These are phyloP conservation scores for Spodoptera littoralis DNA, from an alignment of 2,888 invertebrate species.

Conservation along the genomic window DNA sequence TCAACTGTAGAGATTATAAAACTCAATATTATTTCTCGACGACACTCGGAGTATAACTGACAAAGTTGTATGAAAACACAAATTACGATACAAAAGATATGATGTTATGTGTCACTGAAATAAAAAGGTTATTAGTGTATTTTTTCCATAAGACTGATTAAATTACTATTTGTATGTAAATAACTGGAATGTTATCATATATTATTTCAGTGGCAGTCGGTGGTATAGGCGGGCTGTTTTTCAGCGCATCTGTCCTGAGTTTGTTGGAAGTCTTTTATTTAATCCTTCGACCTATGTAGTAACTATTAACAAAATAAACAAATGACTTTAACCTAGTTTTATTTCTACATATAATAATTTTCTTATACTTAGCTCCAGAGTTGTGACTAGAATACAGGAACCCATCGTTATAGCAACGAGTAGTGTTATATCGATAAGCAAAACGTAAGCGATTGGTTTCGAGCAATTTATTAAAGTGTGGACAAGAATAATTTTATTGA, in stretches of 20 bases:
- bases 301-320: constrained; percentile 13
- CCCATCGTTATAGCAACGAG: constrained; percentile 39
- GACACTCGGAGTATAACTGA: too few species aligned
- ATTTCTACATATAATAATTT: too few species aligned
- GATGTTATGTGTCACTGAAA: too few species aligned
- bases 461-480: neutral
- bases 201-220: constrained; percentile 89
- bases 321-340: too few species aligned
- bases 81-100: too few species aligned
- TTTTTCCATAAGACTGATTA: too few species aligned
- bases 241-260: constrained; percentile 90
- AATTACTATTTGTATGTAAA: neutral
- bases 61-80: too few species aligned
- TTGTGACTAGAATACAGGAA: constrained; percentile 1
- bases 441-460: neutral
- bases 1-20: too few species aligned
- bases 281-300: constrained; percentile 52
- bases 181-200: too few species aligned
- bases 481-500: neutral
- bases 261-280: constrained; percentile 89
- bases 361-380: neutral
- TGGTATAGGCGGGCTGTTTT: constrained; percentile 89
- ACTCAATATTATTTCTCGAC: too few species aligned
- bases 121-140: too few species aligned
- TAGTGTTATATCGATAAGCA: constrained; percentile 42